A percentile compares a stretch with the other conserved stretches of the same genome.
Conservation (phyloP, 1,140 invertebrate genomes). For the Augochlora pura region DNA sequence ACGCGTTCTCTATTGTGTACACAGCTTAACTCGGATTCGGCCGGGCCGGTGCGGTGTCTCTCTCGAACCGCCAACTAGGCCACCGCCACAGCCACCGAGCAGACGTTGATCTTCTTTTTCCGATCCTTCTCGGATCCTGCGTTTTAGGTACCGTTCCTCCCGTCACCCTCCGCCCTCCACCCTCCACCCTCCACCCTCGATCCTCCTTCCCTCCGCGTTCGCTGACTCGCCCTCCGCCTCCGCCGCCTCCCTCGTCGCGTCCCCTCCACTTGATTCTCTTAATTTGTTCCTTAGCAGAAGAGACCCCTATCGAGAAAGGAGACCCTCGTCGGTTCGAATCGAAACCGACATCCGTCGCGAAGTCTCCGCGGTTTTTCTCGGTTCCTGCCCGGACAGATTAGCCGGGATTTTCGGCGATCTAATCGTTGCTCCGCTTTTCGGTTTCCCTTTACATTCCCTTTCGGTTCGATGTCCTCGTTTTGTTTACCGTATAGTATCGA, state of each 20-base stretch:
- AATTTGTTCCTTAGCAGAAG: background rate
- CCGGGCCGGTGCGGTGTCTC: background rate
- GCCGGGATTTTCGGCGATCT: background rate
- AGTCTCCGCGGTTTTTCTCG: background rate
- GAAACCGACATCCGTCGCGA: background rate
- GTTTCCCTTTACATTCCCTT: no score
- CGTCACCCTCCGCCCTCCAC: no score
- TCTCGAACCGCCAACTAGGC: background rate
- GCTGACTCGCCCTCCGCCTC: no score
- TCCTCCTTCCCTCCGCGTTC: no score
- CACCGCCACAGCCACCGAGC: no score
- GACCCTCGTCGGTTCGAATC: background rate
- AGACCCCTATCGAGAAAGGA: background rate
- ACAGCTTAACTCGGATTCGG: background rate
- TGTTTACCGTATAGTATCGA: conserved; percentile 10
- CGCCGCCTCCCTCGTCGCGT: no score
- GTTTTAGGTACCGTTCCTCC: background rate
- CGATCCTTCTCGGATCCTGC: conserved; percentile 7
- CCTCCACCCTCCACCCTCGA: background rate
- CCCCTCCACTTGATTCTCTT: background rate
- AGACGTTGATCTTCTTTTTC: background rate
- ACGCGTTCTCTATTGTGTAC: background rate
- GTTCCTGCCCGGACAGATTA: background rate
- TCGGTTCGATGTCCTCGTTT: background rate
- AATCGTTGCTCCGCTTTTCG: background rate